phyloP scores from a whole-genome alignment of 2,797 vertebrate species.

The Chanos chanos region DNA sequence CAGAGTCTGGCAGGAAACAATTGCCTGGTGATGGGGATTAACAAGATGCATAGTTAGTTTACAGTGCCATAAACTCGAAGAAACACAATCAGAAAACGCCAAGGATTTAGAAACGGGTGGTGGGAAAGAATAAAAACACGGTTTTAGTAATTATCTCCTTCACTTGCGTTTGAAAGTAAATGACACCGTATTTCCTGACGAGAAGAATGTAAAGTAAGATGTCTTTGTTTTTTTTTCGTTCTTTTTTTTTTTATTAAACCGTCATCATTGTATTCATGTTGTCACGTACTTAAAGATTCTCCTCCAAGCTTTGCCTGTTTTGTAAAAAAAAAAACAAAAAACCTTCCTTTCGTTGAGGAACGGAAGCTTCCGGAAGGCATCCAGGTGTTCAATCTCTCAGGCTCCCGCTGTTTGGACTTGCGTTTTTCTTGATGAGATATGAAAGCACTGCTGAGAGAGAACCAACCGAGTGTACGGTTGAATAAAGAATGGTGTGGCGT shows the following conservation, averaged over 20 bases:
- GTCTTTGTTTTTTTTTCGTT: too few species aligned
- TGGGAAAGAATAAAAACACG: too few species aligned
- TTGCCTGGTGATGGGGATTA: conserved; percentile 20
- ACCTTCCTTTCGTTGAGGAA: conserved; percentile 31
- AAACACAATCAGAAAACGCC: too few species aligned
- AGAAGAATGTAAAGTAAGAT: too few species aligned
- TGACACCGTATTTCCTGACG: too few species aligned
- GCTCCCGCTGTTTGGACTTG: conserved; percentile 49
- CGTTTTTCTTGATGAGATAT: conserved; percentile 71
- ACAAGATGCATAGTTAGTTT: conserved; percentile 23
- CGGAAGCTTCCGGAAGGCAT: conserved; percentile 25
- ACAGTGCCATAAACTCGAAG: conserved; percentile 21
- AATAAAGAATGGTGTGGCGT: conserved; percentile 69
- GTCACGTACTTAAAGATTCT: too few species aligned
- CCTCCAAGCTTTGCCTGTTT: too few species aligned
- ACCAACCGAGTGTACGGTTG: conserved; percentile 65
- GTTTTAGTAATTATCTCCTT: too few species aligned
- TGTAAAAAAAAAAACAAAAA: background rate
- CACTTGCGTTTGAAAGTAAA: too few species aligned
- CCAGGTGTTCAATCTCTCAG: conserved; percentile 55
- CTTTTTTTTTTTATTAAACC: too few species aligned
- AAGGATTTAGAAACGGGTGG: too few species aligned
- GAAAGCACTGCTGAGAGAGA: conserved; percentile 62
- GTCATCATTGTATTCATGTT: too few species aligned
- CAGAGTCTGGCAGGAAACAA: conserved; percentile 29